Conservation (phyloP, 2,113 vertebrate species). For the Amphiprion percula region DNA sequence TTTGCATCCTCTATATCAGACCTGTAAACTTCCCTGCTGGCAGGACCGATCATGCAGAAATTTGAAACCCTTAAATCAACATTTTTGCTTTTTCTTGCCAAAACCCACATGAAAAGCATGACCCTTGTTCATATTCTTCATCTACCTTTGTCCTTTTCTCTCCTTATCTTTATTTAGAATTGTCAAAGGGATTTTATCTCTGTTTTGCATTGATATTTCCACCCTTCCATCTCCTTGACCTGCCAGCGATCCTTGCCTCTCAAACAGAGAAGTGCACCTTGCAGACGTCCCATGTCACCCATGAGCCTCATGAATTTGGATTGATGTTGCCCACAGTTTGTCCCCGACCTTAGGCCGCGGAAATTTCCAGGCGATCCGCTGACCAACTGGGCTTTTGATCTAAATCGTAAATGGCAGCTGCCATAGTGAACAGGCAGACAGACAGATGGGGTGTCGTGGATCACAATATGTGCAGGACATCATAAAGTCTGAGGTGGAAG, state of each 20-base stretch:
- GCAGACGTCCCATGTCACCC: conserved; percentile 21
- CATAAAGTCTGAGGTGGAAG: conserved; percentile 7
- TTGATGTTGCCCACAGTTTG: conserved; percentile 46
- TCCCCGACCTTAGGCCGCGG: background rate
- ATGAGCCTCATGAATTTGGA: conserved; percentile 33
- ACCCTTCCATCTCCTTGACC: conserved; percentile 29
- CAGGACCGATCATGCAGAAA: no score
- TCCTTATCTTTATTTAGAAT: no score
- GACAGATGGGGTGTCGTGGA: conserved; percentile 50
- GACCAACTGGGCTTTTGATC: conserved; percentile 56
- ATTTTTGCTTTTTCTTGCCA: no score
- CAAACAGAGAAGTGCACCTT: conserved; percentile 20
- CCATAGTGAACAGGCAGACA: conserved; percentile 18
- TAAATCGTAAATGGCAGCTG: conserved; percentile 57
- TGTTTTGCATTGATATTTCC: conserved; percentile 8
- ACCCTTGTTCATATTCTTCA: no score
- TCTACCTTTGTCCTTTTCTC: no score
- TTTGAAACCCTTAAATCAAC: no score
- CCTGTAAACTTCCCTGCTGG: no score
- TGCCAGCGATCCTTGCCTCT: conserved; percentile 14
- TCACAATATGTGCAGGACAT: conserved; percentile 28
- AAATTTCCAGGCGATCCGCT: conserved; percentile 29
- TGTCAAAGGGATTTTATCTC: no score
- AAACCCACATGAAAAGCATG: no score
- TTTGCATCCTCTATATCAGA: no score